Conservation (phyloP, 2,797 vertebrate genomes). For the Myotis pilosus region DNA sequence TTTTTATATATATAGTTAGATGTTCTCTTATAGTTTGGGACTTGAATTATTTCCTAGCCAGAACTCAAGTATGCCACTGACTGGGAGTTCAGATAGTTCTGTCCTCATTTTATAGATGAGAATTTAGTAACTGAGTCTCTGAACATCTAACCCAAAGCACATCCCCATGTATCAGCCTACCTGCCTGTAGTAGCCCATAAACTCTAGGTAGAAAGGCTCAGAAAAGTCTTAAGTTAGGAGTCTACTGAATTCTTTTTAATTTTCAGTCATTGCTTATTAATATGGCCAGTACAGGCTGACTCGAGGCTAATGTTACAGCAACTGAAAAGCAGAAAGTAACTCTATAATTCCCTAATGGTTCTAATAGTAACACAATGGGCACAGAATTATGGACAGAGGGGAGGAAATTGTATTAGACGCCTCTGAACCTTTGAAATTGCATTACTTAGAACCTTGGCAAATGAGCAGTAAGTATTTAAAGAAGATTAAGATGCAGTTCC, state of each 20-base stretch:
- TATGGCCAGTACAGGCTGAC: not conserved
- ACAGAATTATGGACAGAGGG: constrained; percentile 2
- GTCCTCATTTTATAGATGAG: not conserved
- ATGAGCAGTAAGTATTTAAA: constrained; percentile 60
- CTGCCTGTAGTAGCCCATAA: not conserved
- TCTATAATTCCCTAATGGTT: constrained; percentile 50
- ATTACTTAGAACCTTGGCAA: constrained; percentile 54
- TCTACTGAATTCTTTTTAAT: constrained; percentile 34
- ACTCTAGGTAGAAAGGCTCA: not conserved
- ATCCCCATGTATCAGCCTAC: not conserved
- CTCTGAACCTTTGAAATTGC: constrained; percentile 53
- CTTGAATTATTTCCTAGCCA: no score
- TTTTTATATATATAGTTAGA: no score
- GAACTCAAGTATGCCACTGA: no score
- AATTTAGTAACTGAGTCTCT: not conserved
- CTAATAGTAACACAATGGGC: constrained; percentile 48
- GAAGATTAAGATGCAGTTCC: constrained; percentile 63
- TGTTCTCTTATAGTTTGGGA: no score
- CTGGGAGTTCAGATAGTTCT: not conserved
- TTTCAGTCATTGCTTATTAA: constrained; percentile 36
- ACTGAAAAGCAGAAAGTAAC: constrained; percentile 28
- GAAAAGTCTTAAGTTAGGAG: not conserved
- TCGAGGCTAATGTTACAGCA: constrained; percentile 39
- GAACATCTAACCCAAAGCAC: not conserved
- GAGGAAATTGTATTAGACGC: constrained; percentile 38